These are phyloP conservation scores for Sphenopsis melanotis DNA, from an alignment of 2,797 vertebrate species.

Conservation along the genomic window DNA sequence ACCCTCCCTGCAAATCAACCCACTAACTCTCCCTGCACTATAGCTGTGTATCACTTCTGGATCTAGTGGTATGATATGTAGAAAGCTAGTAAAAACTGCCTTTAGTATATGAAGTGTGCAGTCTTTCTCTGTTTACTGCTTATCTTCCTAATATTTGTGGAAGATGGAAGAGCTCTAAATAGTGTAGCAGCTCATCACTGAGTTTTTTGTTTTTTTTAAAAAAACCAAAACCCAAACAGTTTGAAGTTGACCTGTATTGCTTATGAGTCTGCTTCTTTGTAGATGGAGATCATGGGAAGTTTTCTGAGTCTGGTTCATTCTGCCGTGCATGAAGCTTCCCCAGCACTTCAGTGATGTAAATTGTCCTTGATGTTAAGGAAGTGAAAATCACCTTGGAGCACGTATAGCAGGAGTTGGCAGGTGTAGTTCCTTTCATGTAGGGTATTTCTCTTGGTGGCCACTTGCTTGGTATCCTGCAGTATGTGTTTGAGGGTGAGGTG, in stretches of 20 bases:
- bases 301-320: neutral
- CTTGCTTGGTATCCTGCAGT: neutral
- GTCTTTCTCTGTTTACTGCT: neutral
- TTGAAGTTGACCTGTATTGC: neutral
- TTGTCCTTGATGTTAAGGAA: neutral
- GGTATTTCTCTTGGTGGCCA: neutral
- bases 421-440: neutral
- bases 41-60: neutral
- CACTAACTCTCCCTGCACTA: neutral
- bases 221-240: neutral
- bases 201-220: neutral
- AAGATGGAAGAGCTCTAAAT: neutral
- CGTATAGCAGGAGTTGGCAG: neutral
- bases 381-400: neutral
- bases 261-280: neutral
- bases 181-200: neutral
- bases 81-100: neutral
- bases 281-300: neutral
- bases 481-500: neutral
- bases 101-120: neutral
- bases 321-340: neutral
- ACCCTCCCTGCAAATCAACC: neutral
- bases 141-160: neutral
- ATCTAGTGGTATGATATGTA: neutral
- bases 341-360: neutral